phyloP scores from a whole-genome alignment of 1,140 invertebrate genomes.

The Drosophila sturtevanti region DNA sequence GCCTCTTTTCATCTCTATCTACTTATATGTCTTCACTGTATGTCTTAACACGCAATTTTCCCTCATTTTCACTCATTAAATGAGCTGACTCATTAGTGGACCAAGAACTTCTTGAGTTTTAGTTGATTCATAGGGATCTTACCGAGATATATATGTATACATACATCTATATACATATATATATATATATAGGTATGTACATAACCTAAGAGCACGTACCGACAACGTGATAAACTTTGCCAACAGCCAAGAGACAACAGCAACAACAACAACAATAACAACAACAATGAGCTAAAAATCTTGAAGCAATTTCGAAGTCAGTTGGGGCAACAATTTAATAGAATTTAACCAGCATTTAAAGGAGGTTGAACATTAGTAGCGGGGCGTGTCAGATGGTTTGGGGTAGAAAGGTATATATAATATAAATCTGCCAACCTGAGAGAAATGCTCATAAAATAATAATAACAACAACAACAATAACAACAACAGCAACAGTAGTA shows the following conservation, averaged over 20 bases:
- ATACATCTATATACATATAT: not conserved
- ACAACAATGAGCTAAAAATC: conserved; percentile 15
- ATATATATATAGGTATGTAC: not conserved
- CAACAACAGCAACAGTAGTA: not conserved
- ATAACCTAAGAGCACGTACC: conserved; percentile 43
- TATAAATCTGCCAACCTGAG: conserved; percentile 68
- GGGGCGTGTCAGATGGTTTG: too few species aligned
- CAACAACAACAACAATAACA: conserved; percentile 18
- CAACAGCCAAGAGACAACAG: not conserved
- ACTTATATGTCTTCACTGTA: too few species aligned
- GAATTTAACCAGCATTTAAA: conserved; percentile 72
- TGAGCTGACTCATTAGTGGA: conserved; percentile 40
- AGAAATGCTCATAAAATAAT: conserved; percentile 67
- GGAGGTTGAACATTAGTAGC: not conserved
- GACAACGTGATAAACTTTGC: conserved; percentile 68
- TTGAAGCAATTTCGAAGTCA: conserved; percentile 41
- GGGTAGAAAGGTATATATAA: conserved; percentile 21
- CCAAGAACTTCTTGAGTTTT: conserved; percentile 9
- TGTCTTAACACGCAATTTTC: conserved; percentile 41
- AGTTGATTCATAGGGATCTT: not conserved
- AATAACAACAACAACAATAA: conserved; percentile 27
- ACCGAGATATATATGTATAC: not conserved
- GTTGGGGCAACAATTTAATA: conserved; percentile 57
- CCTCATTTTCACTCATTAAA: conserved; percentile 32
- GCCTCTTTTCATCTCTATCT: conserved; percentile 9